Evolutionary conservation across 2,888 invertebrate species (phyloP).

Genomic region (Agapetus fuscipes): DNA sequence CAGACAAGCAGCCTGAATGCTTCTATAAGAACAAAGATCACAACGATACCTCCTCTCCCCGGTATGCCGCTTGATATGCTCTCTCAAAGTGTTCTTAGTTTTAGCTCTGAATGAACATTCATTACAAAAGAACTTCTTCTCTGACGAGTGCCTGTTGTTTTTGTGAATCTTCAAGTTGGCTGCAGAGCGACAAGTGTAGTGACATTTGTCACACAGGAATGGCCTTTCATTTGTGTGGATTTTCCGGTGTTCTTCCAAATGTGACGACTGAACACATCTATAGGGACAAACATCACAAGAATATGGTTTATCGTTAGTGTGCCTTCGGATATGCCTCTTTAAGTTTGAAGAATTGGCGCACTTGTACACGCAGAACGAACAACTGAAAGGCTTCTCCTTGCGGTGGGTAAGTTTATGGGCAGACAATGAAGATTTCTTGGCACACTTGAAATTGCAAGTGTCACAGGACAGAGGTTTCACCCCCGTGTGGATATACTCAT

Average conservation of each 20-base stretch:
- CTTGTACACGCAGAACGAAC: conserved; percentile 16
- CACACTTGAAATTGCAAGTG: conserved; percentile 14
- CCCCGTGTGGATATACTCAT: conserved; percentile 13
- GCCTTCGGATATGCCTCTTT: conserved; percentile 12
- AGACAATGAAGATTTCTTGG: conserved; percentile 11
- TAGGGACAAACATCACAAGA: conserved; percentile 14
- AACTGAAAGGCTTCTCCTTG: conserved; percentile 15
- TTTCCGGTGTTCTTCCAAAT: conserved; percentile 10
- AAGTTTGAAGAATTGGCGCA: conserved; percentile 16
- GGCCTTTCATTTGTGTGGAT: conserved; percentile 17
- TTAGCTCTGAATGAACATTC: conserved; percentile 18
- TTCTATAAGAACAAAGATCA: conserved; percentile 16
- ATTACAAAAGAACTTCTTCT: conserved; percentile 15
- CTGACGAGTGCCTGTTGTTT: conserved; percentile 14
- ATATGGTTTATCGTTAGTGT: conserved; percentile 14
- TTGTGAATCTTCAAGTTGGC: conserved; percentile 16
- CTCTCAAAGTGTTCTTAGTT: conserved; percentile 13
- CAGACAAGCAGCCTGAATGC: conserved; percentile 13
- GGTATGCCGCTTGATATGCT: conserved; percentile 14
- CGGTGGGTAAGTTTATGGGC: conserved; percentile 10
- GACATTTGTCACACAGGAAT: conserved; percentile 19
- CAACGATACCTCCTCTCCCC: conserved; percentile 16
- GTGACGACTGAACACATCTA: conserved; percentile 10
- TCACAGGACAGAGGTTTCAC: conserved; percentile 15
- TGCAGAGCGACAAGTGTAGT: conserved; percentile 14